Evolutionary conservation across 2,113 vertebrate species (phyloP).

Genomic region (Tachuris rubrigastra): DNA sequence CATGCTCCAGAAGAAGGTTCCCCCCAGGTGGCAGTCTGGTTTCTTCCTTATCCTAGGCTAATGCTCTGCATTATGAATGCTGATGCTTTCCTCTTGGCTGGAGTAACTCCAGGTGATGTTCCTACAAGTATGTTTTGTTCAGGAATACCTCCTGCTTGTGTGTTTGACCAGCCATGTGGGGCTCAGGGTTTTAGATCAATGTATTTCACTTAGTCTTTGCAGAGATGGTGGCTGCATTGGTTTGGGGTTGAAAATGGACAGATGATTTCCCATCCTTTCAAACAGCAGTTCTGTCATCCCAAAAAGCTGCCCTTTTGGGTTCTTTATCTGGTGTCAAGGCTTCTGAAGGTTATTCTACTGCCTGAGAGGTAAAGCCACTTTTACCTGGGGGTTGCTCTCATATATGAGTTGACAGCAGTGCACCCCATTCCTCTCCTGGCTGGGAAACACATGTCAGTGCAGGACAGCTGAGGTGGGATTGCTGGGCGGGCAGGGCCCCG

Average conservation of each 20-base stretch:
- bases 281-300: not conserved
- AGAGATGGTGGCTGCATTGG: not conserved
- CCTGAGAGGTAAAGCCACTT: not conserved
- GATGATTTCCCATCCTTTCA: not conserved
- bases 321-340: not conserved
- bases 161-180: not conserved
- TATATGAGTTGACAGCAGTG: not conserved
- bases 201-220: not conserved
- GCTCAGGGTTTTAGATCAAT: rapidly evolving
- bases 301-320: not conserved
- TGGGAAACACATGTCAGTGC: rapidly evolving
- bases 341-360: not conserved
- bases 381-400: not conserved
- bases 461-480: not conserved
- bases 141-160: not conserved
- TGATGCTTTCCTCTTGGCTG: not conserved
- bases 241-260: not conserved
- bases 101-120: not conserved
- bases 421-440: rapidly evolving
- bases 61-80: not conserved
- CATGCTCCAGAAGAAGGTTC: not conserved
- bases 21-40: not conserved
- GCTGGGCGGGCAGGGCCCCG: not conserved
- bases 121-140: not conserved
- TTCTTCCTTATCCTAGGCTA: not conserved